These are phyloP conservation scores for Hydropotes inermis DNA, from an alignment of 2,113 vertebrate species.

Conservation along the genomic window DNA sequence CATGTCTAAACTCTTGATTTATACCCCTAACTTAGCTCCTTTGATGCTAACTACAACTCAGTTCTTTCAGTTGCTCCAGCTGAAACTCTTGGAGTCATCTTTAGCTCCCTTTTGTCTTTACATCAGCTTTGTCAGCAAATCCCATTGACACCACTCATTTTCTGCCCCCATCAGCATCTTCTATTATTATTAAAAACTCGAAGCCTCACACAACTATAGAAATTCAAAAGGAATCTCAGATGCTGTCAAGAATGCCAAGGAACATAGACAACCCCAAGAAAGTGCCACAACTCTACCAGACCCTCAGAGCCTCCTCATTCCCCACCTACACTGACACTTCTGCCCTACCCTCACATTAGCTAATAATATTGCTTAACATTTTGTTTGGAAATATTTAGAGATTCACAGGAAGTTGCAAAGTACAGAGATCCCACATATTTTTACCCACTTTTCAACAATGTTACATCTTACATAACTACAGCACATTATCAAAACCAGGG, in stretches of 20 bases:
- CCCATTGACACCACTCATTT: neutral
- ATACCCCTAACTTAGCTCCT: neutral
- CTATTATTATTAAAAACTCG: neutral
- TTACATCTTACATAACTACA: neutral
- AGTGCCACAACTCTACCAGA: neutral
- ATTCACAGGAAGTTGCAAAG: neutral
- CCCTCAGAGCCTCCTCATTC: neutral
- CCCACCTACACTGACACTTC: neutral
- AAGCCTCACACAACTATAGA: neutral
- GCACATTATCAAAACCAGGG: neutral
- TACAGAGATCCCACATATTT: neutral
- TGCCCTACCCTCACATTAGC: neutral
- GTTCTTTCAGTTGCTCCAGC: neutral
- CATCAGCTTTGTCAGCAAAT: neutral
- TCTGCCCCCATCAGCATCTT: constrained; percentile 25
- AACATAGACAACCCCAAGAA: neutral
- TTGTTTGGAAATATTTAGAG: neutral
- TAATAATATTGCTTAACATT: neutral
- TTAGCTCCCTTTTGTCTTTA: neutral
- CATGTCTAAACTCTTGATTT: neutral
- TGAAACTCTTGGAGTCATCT: neutral
- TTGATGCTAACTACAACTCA: neutral
- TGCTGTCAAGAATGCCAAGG: neutral
- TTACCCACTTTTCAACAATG: neutral
- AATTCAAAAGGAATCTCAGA: neutral